Evolutionary conservation across 1,140 invertebrate genomes (phyloP), one percentile per base, ranked within the genome.

Genomic region (Psix sp.): DNA sequence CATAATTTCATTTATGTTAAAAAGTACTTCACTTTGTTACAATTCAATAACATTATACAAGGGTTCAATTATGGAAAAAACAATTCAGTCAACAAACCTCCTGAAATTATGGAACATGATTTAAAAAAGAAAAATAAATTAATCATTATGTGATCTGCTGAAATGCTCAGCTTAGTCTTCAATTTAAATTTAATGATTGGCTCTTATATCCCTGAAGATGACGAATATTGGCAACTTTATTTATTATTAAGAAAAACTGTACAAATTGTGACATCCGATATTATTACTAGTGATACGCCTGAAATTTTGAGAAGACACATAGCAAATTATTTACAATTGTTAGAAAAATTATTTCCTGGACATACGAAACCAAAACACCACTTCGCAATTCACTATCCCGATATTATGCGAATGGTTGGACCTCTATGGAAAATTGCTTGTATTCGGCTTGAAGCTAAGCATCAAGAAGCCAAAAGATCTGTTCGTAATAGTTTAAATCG

Each of bases 111-210:
- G 14, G 29, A 26, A 13, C 3, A 36, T 33, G 9, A 26, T 39
- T 36, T 63, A 11, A 4, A 3, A 24, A 72, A 73, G 49, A 73
- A 66, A 13, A 56, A 38, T 26, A 40, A 16, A 14, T 45, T 74
- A 15, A 62, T 74, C 5, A 24, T 74, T 1, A 38, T 48, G 5
- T 60, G 54, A 6, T 33, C n/a, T n/a, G n/a, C 36, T 20, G 62
- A 74, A 63, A 74, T 67, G 71, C 16, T 6, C 5, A 31, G 54
- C 14, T 15, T 74, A 0, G n/a, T 62, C 5, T 43, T 29, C 4
- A 56, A 62, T 35, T 33, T 74, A 11, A 63, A 13, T 56, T 39
- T 59, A 26, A 67, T 74, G 21, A 36, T 74, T 33, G 59, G 52
- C 26, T 4, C 13, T 45, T 36, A 45, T n/a, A 35, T 57, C n/a